Conservation (phyloP, 2,113 vertebrate species). For the Poeciliopsis retropinna region DNA sequence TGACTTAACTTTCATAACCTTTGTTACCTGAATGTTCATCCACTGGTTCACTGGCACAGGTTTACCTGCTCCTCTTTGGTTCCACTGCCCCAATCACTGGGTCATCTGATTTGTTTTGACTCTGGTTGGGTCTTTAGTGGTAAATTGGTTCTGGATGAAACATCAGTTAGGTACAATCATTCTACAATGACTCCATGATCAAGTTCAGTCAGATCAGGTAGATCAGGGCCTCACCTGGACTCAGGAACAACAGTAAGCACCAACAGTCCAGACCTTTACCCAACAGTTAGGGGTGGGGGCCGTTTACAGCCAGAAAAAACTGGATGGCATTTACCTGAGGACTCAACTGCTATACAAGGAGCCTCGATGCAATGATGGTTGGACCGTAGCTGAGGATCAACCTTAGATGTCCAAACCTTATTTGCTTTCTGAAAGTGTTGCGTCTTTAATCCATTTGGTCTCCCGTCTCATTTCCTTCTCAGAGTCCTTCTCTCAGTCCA, state of each 20-base stretch:
- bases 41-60: neutral
- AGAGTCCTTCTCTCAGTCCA: constrained; percentile 89
- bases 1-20: constrained; percentile 50
- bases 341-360: neutral
- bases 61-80: neutral
- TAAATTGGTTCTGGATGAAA: neutral
- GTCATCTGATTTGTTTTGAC: neutral
- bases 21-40: neutral
- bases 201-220: neutral
- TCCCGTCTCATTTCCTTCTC: constrained; percentile 24
- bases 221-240: neutral
- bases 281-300: too few relatives aligned
- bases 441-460: neutral
- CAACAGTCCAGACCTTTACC: too few relatives aligned
- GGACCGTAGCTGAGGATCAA: neutral
- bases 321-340: neutral
- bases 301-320: too few relatives aligned
- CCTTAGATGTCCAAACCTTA: neutral
- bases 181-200: neutral
- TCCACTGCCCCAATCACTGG: neutral
- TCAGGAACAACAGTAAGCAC: neutral
- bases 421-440: neutral
- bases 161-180: neutral
- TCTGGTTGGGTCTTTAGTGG: neutral
- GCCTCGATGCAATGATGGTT: neutral